A percentile compares a stretch with the other conserved stretches of the same genome.
Conservation (phyloP, 2,888 invertebrate species). For the Dolomedes plantarius region DNA sequence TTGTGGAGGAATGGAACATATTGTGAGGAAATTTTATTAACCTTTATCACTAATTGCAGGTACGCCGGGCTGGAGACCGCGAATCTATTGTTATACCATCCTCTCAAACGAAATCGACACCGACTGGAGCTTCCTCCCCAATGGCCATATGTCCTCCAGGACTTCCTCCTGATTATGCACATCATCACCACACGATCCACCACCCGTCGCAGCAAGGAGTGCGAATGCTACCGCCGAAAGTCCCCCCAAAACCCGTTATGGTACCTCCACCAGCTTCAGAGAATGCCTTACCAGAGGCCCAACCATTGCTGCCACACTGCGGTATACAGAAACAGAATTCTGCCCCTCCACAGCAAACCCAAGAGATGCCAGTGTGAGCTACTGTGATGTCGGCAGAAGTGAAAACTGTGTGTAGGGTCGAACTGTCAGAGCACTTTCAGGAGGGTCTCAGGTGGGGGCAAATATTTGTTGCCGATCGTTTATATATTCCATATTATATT, state of each 20-base stretch:
- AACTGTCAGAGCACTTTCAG: conserved; percentile 15
- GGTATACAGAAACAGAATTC: conserved; percentile 52
- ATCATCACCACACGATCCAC: conserved; percentile 58
- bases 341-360: conserved; percentile 38
- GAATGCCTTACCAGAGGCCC: conserved; percentile 52
- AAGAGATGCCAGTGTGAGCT: conserved; percentile 66
- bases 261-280: conserved; percentile 52
- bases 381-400: background rate
- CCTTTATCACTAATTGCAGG: conserved; percentile 23
- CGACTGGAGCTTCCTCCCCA: conserved; percentile 47
- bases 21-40: too few relatives aligned
- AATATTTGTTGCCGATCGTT: conserved; percentile 36
- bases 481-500: conserved; percentile 57
- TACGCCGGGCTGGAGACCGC: conserved; percentile 36
- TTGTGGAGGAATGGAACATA: too few relatives aligned
- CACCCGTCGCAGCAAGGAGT: conserved; percentile 62
- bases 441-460: background rate
- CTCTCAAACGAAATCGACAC: conserved; percentile 35
- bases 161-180: conserved; percentile 60
- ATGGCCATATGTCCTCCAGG: conserved; percentile 58
- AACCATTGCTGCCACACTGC: conserved; percentile 59
- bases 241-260: conserved; percentile 66
- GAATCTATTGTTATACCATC: conserved; percentile 61
- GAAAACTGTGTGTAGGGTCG: background rate
- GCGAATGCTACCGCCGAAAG: conserved; percentile 63